These are phyloP conservation scores for Hylyphantes graminicola DNA, from an alignment of 1,140 invertebrate species.

Conservation along the genomic window DNA sequence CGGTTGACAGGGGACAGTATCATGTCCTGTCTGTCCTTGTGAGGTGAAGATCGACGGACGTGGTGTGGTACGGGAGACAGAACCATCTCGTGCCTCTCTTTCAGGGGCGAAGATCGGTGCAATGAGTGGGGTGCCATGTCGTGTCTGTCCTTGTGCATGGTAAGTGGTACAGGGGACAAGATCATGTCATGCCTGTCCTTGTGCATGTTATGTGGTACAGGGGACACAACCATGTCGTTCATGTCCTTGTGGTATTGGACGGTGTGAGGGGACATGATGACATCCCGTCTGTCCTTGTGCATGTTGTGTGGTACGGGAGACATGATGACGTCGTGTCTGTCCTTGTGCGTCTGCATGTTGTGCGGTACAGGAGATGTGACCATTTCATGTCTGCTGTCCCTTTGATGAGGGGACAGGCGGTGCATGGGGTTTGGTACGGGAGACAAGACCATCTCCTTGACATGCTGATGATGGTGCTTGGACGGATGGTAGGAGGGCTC, in stretches of 20 bases:
- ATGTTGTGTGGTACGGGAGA: no score
- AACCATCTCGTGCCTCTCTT: background rate
- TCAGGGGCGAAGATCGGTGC: background rate
- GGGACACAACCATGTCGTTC: background rate
- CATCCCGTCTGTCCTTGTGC: no score
- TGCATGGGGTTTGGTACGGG: constrained; percentile 14
- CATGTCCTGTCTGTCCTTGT: background rate
- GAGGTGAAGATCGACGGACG: background rate
- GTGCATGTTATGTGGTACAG: background rate
- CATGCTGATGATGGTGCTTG: constrained; percentile 9
- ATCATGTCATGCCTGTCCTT: no score
- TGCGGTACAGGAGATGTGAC: no score
- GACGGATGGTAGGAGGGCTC: constrained; percentile 32
- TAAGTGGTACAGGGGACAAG: no score
- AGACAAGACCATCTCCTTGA: constrained; percentile 25
- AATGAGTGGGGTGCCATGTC: no score
- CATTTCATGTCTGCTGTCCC: background rate
- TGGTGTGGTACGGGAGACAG: constrained; percentile 5
- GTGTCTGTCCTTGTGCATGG: no score
- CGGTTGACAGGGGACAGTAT: constrained; percentile 11
- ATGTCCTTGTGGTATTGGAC: background rate
- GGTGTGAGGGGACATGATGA: no score
- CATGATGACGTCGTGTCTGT: no score
- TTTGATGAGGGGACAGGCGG: background rate
- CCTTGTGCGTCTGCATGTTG: no score